Evolutionary conservation across 2,797 vertebrate species (phyloP).

Genomic region (Strix occidentalis): DNA sequence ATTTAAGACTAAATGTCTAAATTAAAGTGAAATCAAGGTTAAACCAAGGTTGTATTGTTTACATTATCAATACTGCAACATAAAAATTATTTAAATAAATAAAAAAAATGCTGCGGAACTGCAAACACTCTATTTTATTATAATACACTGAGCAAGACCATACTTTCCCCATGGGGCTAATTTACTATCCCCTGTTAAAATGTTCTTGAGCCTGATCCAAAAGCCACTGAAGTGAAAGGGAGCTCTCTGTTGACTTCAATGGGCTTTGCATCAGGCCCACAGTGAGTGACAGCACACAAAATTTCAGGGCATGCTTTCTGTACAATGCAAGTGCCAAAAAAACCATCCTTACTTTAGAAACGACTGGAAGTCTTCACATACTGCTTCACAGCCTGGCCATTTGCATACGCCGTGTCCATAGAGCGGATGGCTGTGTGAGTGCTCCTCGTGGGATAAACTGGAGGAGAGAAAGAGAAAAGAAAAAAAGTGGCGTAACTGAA

Average conservation of each 20-base stretch:
- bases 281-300: conserved; percentile 7
- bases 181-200: conserved; percentile 63
- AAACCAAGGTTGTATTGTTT: conserved; percentile 38
- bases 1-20: conserved; percentile 55
- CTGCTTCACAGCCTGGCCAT: conserved; percentile 97
- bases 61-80: conserved; percentile 16
- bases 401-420: conserved; percentile 99
- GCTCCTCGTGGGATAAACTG: conserved; percentile 91
- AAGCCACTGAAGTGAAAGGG: conserved; percentile 63
- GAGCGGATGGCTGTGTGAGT: conserved; percentile 90
- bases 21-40: conserved; percentile 65
- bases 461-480: conserved; percentile 23
- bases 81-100: conserved; percentile 6
- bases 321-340: conserved; percentile 17
- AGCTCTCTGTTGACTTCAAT: conserved; percentile 60
- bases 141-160: conserved; percentile 24
- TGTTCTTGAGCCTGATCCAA: conserved; percentile 59
- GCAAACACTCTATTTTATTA: background rate
- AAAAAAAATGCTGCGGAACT: background rate
- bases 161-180: conserved; percentile 49
- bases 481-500: background rate
- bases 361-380: conserved; percentile 96
- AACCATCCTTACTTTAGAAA: conserved; percentile 94
- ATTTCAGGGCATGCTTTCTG: conserved; percentile 29
- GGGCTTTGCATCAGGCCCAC: conserved; percentile 50